Conservation (phyloP, 2,888 invertebrate genomes). For the Oligia latruncula region DNA sequence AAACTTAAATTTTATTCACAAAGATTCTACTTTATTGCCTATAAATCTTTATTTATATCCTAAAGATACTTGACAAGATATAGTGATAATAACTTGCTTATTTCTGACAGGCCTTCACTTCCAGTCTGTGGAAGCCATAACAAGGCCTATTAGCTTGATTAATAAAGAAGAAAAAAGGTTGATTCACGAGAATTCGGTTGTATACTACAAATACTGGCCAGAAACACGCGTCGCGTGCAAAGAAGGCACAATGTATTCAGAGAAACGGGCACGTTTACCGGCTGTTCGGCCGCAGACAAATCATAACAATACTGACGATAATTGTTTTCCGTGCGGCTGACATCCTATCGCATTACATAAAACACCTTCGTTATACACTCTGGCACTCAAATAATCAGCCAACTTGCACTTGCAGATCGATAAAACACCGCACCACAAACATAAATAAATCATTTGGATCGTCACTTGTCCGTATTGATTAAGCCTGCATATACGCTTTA, state of each 20-base stretch:
- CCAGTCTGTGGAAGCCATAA: slow-evolving; percentile 1
- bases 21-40: neutral
- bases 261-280: slow-evolving; percentile 51
- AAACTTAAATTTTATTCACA: neutral
- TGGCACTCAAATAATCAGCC: slow-evolving; percentile 39
- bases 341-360: slow-evolving; percentile 64
- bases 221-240: slow-evolving; percentile 29
- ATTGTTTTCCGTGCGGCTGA: slow-evolving; percentile 41
- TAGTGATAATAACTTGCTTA: neutral
- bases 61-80: neutral
- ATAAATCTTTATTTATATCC: slow-evolving; percentile 4
- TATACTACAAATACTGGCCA: slow-evolving; percentile 40
- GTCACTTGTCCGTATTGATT: slow-evolving; percentile 38
- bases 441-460: slow-evolving; percentile 68
- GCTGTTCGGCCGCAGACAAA: slow-evolving; percentile 40
- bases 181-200: slow-evolving; percentile 41
- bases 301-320: slow-evolving; percentile 55
- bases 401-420: slow-evolving; percentile 62
- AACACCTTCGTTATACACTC: slow-evolving; percentile 51
- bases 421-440: slow-evolving; percentile 59
- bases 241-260: slow-evolving; percentile 34
- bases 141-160: neutral
- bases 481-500: slow-evolving; percentile 58
- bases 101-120: slow-evolving; percentile 12
- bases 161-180: slow-evolving; percentile 38